phyloP scores from a whole-genome alignment of 2,113 vertebrate genomes.

The Peromyscus polionotus region DNA sequence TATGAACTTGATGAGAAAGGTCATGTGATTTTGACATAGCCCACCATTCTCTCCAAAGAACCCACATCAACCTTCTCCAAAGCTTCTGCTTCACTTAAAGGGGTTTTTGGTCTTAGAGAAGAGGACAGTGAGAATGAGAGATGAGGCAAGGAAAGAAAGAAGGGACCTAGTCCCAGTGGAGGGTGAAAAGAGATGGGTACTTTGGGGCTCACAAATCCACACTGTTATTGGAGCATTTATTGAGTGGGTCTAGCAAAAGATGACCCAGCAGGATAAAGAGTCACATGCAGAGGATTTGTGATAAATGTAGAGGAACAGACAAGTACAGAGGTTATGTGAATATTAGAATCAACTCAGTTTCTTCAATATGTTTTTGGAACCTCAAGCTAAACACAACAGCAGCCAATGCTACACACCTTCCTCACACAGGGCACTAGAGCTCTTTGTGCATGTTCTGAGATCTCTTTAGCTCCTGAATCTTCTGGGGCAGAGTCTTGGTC shows the following conservation, averaged over 20 bases:
- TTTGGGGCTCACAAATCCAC: neutral
- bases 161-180: neutral
- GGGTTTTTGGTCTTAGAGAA: neutral
- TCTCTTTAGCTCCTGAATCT: conserved; percentile 47
- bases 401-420: too few relatives aligned
- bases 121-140: neutral
- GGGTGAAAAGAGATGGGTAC: neutral
- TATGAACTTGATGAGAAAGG: neutral
- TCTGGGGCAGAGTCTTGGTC: conserved; percentile 81
- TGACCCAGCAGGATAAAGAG: neutral
- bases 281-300: neutral
- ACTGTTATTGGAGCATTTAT: neutral
- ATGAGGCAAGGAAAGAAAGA: neutral
- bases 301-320: neutral
- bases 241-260: neutral
- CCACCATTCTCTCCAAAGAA: too few relatives aligned
- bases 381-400: neutral
- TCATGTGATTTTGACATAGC: neutral
- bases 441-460: conserved; percentile 41
- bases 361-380: neutral
- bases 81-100: neutral
- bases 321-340: neutral
- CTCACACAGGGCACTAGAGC: neutral
- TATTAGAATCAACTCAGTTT: neutral
- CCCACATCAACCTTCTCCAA: neutral